Conservation (phyloP, 2,113 vertebrate species). For the Gasterosteus aculeatus region DNA sequence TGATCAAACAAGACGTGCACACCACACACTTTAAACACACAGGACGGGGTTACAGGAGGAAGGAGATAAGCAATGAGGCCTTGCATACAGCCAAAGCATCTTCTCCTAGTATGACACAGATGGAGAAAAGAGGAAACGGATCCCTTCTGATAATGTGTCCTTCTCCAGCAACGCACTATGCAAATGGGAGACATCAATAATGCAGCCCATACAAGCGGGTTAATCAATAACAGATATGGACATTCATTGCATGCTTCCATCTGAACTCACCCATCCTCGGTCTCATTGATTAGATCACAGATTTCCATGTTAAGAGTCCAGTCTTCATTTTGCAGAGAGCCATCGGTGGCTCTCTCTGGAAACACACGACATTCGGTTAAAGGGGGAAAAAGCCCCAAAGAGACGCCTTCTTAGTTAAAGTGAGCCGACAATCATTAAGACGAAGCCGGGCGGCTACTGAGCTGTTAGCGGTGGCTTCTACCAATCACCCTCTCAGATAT, state of each 20-base stretch:
- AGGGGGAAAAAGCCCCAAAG: neutral
- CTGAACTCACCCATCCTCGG: conserved; percentile 93
- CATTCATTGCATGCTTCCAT: neutral
- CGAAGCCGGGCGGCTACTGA: conserved; percentile 27
- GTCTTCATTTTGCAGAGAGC: conserved; percentile 95
- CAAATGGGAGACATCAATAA: neutral
- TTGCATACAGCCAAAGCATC: conserved; percentile 17
- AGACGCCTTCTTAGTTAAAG: neutral
- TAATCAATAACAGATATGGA: conserved; percentile 28
- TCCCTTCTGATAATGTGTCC: neutral
- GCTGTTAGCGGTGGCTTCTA: neutral
- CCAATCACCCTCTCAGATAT: neutral
- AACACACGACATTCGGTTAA: conserved; percentile 6
- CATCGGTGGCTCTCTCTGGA: conserved; percentile 96
- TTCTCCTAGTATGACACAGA: conserved; percentile 8
- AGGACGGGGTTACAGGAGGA: conserved; percentile 56
- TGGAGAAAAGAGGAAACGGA: neutral
- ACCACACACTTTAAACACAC: conserved; percentile 53
- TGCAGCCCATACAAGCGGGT: neutral
- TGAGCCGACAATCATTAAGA: neutral
- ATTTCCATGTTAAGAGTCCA: conserved; percentile 99
- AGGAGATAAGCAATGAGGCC: conserved; percentile 57
- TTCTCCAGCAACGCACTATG: neutral
- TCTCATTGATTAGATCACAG: conserved; percentile 99
- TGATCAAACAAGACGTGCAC: conserved; percentile 65